phyloP scores from a whole-genome alignment of 2,113 vertebrate genomes.

The Nerophis lumbriciformis region DNA sequence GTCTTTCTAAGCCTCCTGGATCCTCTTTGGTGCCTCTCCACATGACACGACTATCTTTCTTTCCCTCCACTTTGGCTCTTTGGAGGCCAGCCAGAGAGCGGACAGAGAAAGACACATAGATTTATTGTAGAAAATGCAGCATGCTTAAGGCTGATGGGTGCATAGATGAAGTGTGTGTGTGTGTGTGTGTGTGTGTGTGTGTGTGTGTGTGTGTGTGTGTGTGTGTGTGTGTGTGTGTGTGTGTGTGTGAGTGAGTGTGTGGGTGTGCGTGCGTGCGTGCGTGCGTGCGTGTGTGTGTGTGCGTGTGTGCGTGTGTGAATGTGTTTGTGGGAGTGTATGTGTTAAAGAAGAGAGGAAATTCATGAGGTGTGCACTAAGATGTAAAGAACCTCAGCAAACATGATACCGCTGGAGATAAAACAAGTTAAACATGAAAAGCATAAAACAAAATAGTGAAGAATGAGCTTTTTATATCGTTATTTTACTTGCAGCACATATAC shows the following conservation, averaged over 20 bases:
- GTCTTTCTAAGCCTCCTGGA: conserved; percentile 67
- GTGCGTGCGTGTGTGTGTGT: too few species aligned
- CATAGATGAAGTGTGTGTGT: conserved; percentile 46
- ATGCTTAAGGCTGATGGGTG: conserved; percentile 38
- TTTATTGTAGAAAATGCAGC: conserved; percentile 37
- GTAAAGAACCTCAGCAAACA: conserved; percentile 15
- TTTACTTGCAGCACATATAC: conserved; percentile 43
- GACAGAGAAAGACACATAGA: conserved; percentile 29
- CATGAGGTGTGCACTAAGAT: conserved; percentile 19
- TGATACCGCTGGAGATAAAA: conserved; percentile 8
- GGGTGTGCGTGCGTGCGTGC: too few species aligned
- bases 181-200: conserved; percentile 24
- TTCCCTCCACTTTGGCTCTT: conserved; percentile 58
- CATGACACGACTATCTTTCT: conserved; percentile 60
- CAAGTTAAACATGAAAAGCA: conserved; percentile 25
- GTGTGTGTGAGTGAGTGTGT: too few species aligned
- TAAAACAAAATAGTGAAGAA: conserved; percentile 25
- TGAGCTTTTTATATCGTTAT: conserved; percentile 23
- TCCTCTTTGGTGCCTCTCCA: conserved; percentile 68
- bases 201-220: too few species aligned
- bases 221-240: too few species aligned
- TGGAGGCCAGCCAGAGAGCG: conserved; percentile 48
- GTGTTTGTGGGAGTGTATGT: conserved; percentile 31
- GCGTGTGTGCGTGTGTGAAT: too few species aligned
- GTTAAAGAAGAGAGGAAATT: conserved; percentile 25